phyloP scores from a whole-genome alignment of 2,113 vertebrate genomes.

The Gymnobelideus leadbeateri region DNA sequence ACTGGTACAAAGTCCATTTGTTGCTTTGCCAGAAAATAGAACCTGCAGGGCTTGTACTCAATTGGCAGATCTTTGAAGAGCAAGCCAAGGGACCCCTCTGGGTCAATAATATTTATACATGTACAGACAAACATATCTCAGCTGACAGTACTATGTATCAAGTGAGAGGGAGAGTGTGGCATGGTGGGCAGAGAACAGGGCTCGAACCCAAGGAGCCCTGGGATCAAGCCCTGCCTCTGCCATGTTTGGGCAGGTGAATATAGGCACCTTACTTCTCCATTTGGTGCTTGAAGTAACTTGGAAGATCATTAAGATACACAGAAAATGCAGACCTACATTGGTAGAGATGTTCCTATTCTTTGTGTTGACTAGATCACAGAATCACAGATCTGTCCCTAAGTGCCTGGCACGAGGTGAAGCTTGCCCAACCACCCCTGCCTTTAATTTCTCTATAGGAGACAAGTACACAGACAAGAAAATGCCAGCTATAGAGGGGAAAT shows the following conservation, averaged over 20 bases:
- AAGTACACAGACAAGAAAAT: too few relatives aligned
- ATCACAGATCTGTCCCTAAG: too few relatives aligned
- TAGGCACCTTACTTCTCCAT: background rate
- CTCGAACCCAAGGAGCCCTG: background rate
- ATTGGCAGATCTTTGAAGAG: background rate
- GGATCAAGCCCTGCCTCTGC: too few relatives aligned
- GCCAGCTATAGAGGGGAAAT: background rate
- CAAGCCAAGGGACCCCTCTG: too few relatives aligned
- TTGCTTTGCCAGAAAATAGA: too few relatives aligned
- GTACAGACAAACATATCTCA: background rate
- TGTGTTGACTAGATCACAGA: background rate
- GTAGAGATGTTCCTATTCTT: background rate
- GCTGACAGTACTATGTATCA: background rate
- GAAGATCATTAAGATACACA: background rate
- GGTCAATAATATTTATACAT: background rate
- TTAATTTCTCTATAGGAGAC: fast-evolving
- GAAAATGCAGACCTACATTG: background rate
- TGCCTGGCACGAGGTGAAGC: background rate
- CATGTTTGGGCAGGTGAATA: background rate
- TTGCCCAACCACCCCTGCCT: background rate
- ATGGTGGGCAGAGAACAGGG: background rate
- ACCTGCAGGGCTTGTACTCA: background rate
- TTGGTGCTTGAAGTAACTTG: too few relatives aligned
- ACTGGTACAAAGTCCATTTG: too few relatives aligned
- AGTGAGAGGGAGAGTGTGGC: background rate